These are phyloP conservation scores for Dicyema japonicum DNA, from an alignment of 1,140 invertebrate species.

Conservation along the genomic window DNA sequence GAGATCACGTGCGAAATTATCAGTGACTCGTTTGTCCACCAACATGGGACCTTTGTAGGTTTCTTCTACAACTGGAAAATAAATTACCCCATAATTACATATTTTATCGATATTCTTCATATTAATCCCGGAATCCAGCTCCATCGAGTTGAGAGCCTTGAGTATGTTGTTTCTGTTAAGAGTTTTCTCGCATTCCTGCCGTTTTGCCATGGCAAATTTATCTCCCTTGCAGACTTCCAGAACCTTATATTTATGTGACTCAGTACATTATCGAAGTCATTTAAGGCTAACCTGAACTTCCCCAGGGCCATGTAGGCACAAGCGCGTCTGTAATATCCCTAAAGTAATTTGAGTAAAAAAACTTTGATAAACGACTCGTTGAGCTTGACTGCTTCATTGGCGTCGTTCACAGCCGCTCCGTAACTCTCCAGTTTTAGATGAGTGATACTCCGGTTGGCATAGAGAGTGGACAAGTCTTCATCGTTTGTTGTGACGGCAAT, in stretches of 20 bases:
- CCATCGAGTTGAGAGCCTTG: background rate
- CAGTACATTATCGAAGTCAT: conserved; percentile 84
- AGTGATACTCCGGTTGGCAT: conserved; percentile 68
- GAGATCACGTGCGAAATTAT: conserved; percentile 35
- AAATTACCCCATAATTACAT: conserved; percentile 3
- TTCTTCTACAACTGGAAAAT: conserved; percentile 45
- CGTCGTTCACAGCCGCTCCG: conserved; percentile 61
- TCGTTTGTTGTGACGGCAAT: conserved; percentile 41
- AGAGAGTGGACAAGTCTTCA: too few relatives aligned
- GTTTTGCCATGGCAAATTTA: conserved; percentile 68
- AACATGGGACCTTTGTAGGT: conserved; percentile 62
- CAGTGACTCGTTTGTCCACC: conserved; percentile 44
- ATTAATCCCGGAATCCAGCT: background rate
- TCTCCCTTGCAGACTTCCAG: conserved; percentile 58
- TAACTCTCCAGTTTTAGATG: conserved; percentile 63
- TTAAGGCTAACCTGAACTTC: conserved; percentile 73
- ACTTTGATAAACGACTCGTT: conserved; percentile 54
- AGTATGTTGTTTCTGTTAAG: conserved; percentile 31
- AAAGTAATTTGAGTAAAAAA: conserved; percentile 5
- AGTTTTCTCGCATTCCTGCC: conserved; percentile 68
- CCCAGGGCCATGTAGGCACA: conserved; percentile 79
- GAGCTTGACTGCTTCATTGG: conserved; percentile 50
- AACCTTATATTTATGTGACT: conserved; percentile 32
- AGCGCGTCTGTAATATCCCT: conserved; percentile 47
- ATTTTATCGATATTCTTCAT: background rate